Base-by-base conservation (phyloP, 1,140 invertebrate species). In the Drosophila jambulina region DNA sequence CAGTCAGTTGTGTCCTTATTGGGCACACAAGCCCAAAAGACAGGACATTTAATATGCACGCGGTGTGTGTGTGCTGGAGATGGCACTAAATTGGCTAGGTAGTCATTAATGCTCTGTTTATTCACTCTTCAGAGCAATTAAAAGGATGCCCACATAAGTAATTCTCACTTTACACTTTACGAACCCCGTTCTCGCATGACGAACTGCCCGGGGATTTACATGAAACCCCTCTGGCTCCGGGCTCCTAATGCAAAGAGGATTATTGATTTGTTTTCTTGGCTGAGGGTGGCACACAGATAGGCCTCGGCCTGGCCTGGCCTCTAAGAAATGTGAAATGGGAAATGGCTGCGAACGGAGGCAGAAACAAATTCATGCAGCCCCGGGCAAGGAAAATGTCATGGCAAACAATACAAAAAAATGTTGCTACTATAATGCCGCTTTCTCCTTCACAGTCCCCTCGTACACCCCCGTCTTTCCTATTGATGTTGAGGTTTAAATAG, bases 191-290 rank as follows among this genome's bases (percentile, higher is more conserved):
- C 51, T 42, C 49, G 54, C 45, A 56, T 48, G 51, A 72, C 51
- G 15, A 59, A 72, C 51, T 71, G 56, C 34, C 53, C 32, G 48
- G 29, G 51, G 51, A 79, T 80, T 87, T 79, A 61, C 83, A 82
- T 79, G 69, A 79, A 59, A 65, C 49, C 34, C 48, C 27, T 67
- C 74, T 77, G 48, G 32, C 7, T 80, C 81, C 53, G 62, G 75
- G 54, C 21, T 60, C 80, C 72, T 77, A 69, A 58, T 84, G 77
- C 69, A 72, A 71, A 84, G 80, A 75, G 85, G 85, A 84, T 88
- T 88, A 88, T 87, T 81, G 84, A 87, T 87, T 87, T 84, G 59
- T 65, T 80, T 69, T 65, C 53, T 23, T 57, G 58, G 68, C 48
- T 49, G 63, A 15, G 45, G 46, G 19, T 23, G 48, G 57, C n/a